Evolutionary conservation across 2,113 vertebrate genomes (phyloP).

Genomic region (Siniperca knerii): DNA sequence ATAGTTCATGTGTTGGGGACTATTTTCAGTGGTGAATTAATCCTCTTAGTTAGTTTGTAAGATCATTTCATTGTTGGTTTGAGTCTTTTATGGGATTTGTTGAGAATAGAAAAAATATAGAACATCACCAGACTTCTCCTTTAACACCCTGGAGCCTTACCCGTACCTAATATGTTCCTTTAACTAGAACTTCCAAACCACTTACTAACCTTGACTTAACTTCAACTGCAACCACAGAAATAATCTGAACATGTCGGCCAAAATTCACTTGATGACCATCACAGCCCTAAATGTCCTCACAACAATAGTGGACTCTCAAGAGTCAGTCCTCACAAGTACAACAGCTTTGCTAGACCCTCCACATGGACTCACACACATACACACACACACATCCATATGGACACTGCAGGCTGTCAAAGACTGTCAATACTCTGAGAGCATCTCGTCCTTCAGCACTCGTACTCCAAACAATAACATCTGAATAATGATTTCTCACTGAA

Average conservation of each 20-base stretch:
- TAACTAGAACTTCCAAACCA: neutral
- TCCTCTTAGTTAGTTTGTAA: neutral
- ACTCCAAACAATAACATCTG: slow-evolving; percentile 52
- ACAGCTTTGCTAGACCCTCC: neutral
- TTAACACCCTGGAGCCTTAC: neutral
- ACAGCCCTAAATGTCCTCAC: neutral
- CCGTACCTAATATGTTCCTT: neutral
- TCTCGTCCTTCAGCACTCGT: slow-evolving; percentile 44
- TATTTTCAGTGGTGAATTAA: neutral
- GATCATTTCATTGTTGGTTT: neutral
- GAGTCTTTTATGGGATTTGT: neutral
- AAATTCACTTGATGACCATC: neutral
- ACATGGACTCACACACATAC: slow-evolving; percentile 26
- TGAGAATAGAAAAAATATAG: neutral
- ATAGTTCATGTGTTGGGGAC: neutral
- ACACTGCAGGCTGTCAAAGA: slow-evolving; percentile 40
- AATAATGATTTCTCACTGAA: slow-evolving; percentile 56
- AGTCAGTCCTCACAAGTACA: neutral
- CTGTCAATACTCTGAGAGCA: slow-evolving; percentile 49
- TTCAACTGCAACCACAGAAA: neutral
- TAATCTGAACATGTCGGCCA: too few species aligned
- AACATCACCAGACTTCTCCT: neutral
- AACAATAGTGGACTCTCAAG: neutral
- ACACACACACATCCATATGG: slow-evolving; percentile 40
- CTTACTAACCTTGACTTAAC: neutral